Evolutionary conservation across 2,888 invertebrate species (phyloP), one percentile per base, ranked within the genome.

Genomic region (Suillia variegata): DNA sequence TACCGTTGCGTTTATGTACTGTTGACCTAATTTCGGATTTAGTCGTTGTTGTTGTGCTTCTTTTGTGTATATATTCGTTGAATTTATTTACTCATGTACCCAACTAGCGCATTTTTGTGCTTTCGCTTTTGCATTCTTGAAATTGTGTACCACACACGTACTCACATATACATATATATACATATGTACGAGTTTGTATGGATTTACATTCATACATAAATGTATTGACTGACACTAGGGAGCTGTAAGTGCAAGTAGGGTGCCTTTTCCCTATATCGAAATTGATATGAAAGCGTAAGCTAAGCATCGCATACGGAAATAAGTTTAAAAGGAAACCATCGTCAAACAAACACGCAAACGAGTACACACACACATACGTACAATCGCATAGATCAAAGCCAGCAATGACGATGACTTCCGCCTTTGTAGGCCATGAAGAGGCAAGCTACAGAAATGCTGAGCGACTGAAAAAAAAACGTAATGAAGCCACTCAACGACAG

Each of bases 41-140:
- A 5, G 59, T 57, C 59, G 58, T 66, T 69, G 75, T 75, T 65
- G 73, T 69, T 70, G 53, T 71, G 72, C 74, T 75, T 74, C 74
- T 75, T 73, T 65, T 66, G 64, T 71, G 68, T 74, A 12, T n/a
- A 61, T 59, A 62, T 56, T 57, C 61, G 59, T 65, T 49, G 50
- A 15, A 42, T 49, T 22, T 51, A 50, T 17, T 10, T 31, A 24
- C n/a, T 38, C n/a, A n/a, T 38, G 6, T 38, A 38, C 10, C 10
- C 26, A 26, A 10, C 26, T 26, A 5, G 26, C 26, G 38, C n/a
- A 38, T n/a, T n/a, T 38, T 31, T 31, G n/a, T n/a, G n/a, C n/a
- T n/a, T n/a, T n/a, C n/a, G n/a, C n/a, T n/a, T n/a, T n/a, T n/a
- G n/a, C n/a, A n/a, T n/a, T n/a, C n/a, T n/a, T n/a, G n/a, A n/a